Base-by-base conservation (phyloP, 2,888 invertebrate species). In the Aelia acuminata region DNA sequence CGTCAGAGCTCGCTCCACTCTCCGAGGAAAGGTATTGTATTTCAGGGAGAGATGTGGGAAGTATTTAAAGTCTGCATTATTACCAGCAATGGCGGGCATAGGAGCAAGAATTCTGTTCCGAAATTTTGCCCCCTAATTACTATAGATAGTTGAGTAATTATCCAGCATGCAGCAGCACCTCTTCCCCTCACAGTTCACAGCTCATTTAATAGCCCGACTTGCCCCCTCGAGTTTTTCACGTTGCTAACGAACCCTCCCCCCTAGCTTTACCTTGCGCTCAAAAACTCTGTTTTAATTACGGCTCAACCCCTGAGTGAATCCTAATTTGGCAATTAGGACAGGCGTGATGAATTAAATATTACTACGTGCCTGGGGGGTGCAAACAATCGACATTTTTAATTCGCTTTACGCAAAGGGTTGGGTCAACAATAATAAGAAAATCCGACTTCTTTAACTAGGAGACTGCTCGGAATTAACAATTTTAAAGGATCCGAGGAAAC, bases 261-360 rank as follows among this genome's bases (percentile, higher is more conserved):
- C 75, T 8, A 7, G n/a, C 75, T 80, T 80, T 43, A 43, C 43
- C 43, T 80, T 80, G 43, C 80, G 80, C 80, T 47, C 43, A 80
- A 80, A 80, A 80, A 39, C 80, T 80, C 80, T 15, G 39, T 47
- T 80, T 80, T 80, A 80, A 80, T 80, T 80, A 80, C 80, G 43
- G 13, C 80, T 15, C 80, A 4, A 43, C 43, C 80, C n/a, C 80
- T n/a, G 43, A 47, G 80, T n/a, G 80, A 80, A 47, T 80, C 80
- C 80, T 80, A 80, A 80, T 80, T 80, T 43, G 43, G 80, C 43
- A 80, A 80, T 80, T 80, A 80, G 80, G n/a, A 80, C 43, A 39
- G 80, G 80, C 43, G 43, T 47, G 43, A 80, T 80, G 43, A 43
- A 80, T 80, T 80, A 80, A 80, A 80, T 80, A 80, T 80, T 70